Evolutionary conservation across 2,113 vertebrate genomes (phyloP), one percentile per base, ranked within the genome.

Genomic region (Pelobates fuscus): DNA sequence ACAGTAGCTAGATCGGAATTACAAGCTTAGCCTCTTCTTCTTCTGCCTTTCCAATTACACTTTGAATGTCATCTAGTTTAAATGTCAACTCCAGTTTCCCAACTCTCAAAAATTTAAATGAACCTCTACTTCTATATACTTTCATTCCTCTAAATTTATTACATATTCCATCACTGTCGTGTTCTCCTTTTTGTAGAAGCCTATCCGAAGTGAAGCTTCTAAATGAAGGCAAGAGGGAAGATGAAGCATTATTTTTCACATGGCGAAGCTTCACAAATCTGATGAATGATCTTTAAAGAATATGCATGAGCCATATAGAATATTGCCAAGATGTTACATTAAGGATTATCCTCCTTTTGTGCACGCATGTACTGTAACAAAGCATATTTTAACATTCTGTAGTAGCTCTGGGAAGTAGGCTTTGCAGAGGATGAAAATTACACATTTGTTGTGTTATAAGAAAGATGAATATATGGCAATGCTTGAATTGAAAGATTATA

Each of bases 21-120:
- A 1, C 72, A 67, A 67, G 52, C 67, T 67, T 60, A 46, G 63
- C 26, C 32, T 46, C 54, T 10, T 24, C 57, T 57, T 15, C 26
- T n/a, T 23, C 27, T 58, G 4, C 17, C 17, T 46, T 67, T 29
- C 10, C 18, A 23, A 63, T 75, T 66, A 43, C 26, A 18, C 8
- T 75, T 41, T 27, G 57, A 76, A 74, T 66, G 49, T 58, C 71
- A 65, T 65, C 55, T 52, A 54, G 62, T 41, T 76, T 57, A 67
- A 67, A 76, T 76, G 63, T 57, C 72, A 75, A 11, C 24, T 63
- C 27, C 18, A 59, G 6, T 25, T 30, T 23, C 20, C 27, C 23
- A 55, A 21, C 18, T 55, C 20, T 43, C 37, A 14, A 21, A 23
- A 30, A 41, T 61, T 26, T 63, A 20, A 10, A 12, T 37, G 52